Conservation (phyloP, 2,797 vertebrate species). For the Sebastes dallii region DNA sequence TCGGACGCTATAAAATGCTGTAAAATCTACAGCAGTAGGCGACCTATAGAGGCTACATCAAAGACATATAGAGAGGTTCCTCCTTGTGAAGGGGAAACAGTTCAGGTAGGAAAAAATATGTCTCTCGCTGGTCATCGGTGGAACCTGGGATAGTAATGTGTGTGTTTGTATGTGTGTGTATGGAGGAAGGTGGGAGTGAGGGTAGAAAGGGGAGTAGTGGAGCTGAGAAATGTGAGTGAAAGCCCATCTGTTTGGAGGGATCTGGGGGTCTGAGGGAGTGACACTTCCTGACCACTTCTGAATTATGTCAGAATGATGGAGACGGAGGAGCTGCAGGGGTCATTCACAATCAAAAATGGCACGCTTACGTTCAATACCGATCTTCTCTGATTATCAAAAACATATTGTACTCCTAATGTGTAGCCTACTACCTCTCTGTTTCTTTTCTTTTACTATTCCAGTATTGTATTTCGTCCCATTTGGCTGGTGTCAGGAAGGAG, state of each 20-base stretch:
- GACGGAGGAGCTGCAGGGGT: neutral
- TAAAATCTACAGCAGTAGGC: neutral
- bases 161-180: neutral
- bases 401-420: neutral
- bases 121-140: neutral
- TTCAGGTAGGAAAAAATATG: conserved; percentile 15
- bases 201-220: neutral
- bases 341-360: neutral
- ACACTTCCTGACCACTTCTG: conserved; percentile 52
- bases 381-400: neutral
- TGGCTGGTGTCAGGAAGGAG: conserved; percentile 29
- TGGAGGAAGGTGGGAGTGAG: conserved; percentile 37
- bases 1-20: fast-evolving
- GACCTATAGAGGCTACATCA: neutral
- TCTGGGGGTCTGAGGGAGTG: conserved; percentile 32
- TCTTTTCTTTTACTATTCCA: neutral
- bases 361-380: neutral
- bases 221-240: conserved; percentile 43
- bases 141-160: conserved; percentile 1
- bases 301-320: conserved; percentile 49
- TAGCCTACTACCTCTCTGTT: too few relatives aligned
- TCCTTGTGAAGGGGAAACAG: conserved; percentile 7
- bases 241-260: conserved; percentile 60
- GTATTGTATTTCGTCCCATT: conserved; percentile 15
- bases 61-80: neutral